These are phyloP conservation scores for Carassius auratus DNA, from an alignment of 2,113 vertebrate genomes.

Conservation along the genomic window DNA sequence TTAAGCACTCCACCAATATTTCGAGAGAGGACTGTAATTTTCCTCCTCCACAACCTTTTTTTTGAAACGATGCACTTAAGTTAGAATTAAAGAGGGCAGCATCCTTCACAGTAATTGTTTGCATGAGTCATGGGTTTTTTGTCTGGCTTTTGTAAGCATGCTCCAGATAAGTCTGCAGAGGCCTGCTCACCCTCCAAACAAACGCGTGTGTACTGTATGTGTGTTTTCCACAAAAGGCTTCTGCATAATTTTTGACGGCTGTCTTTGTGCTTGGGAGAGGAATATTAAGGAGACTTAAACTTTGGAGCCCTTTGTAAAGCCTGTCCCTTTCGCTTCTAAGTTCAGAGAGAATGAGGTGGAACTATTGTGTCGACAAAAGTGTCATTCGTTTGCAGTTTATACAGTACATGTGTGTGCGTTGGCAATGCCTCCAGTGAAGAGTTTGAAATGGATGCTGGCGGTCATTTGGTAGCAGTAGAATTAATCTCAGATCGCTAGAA, in stretches of 20 bases:
- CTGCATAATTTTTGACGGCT: slow-evolving; percentile 10
- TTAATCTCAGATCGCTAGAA: slow-evolving; percentile 44
- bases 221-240: slow-evolving; percentile 32
- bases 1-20: slow-evolving; percentile 40
- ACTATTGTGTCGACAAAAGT: slow-evolving; percentile 6
- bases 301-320: background rate
- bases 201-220: slow-evolving; percentile 32
- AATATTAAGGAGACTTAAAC: slow-evolving; percentile 15
- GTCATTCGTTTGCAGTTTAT: slow-evolving; percentile 5
- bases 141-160: slow-evolving; percentile 16
- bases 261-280: slow-evolving; percentile 19
- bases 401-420: slow-evolving; percentile 20
- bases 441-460: slow-evolving; percentile 7
- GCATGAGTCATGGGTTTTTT: slow-evolving; percentile 40
- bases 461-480: slow-evolving; percentile 41
- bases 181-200: slow-evolving; percentile 1
- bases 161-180: slow-evolving; percentile 23
- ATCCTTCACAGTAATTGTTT: slow-evolving; percentile 57
- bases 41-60: slow-evolving; percentile 57
- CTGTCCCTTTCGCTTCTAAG: background rate
- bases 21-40: slow-evolving; percentile 58
- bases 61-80: slow-evolving; percentile 66
- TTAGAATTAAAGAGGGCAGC: slow-evolving; percentile 53
- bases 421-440: background rate
- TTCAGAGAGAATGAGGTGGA: background rate